phyloP scores from a whole-genome alignment of 2,113 vertebrate genomes.

The Sapajus apella region DNA sequence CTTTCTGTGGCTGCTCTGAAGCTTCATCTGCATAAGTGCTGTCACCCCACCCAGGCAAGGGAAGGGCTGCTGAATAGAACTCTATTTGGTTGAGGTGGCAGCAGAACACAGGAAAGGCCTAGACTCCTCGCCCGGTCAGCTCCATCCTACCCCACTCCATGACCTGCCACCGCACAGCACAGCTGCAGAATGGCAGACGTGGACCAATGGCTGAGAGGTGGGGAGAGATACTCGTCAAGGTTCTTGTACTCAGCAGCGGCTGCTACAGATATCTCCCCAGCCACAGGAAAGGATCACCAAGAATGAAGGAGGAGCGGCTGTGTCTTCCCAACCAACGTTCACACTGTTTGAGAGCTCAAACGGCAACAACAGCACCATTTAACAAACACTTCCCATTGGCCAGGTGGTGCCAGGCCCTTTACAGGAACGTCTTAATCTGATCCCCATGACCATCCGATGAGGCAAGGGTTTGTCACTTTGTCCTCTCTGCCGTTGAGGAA shows the following conservation, averaged over 20 bases:
- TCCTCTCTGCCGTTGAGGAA: background rate
- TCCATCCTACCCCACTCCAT: background rate
- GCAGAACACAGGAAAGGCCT: background rate
- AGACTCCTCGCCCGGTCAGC: background rate
- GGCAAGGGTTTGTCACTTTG: background rate
- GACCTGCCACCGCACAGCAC: background rate
- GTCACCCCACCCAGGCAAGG: background rate
- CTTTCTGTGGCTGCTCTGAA: background rate
- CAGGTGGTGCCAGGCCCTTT: no score
- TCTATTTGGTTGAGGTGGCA: background rate
- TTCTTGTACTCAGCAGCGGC: background rate
- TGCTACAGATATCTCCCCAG: no score
- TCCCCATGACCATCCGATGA: background rate
- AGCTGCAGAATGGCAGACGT: background rate
- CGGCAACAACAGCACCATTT: accelerated
- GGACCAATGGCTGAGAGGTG: no score
- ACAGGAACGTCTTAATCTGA: background rate
- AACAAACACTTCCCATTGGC: background rate
- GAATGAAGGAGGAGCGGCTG: accelerated
- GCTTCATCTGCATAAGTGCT: background rate
- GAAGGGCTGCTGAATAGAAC: background rate
- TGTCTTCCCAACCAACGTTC: background rate
- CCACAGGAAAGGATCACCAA: background rate
- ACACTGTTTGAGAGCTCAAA: background rate
- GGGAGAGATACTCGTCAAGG: no score